Percentiles rank a stretch among this genome's conserved stretches.
Conservation (phyloP, 2,797 vertebrate species). For the Lepus townsendii region DNA sequence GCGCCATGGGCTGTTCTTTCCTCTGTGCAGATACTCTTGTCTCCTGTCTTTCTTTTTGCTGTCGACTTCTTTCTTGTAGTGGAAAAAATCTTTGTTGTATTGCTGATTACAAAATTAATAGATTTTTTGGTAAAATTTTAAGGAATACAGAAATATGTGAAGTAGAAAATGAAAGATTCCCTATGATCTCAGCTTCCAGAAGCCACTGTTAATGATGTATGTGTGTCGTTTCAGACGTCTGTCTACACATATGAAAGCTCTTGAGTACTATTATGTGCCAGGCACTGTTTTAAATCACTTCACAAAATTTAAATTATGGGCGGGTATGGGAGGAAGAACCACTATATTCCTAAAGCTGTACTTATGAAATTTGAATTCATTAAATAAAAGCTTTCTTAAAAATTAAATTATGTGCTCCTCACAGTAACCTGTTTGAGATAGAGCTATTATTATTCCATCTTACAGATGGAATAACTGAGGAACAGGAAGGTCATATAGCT, state of each 20-base stretch:
- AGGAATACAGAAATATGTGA: constrained; percentile 49
- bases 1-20: background rate
- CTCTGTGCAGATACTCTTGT: constrained; percentile 24
- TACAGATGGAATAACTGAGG: constrained; percentile 12
- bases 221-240: constrained; percentile 36
- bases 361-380: too few species aligned
- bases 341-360: too few species aligned
- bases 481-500: background rate
- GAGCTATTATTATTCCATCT: constrained; percentile 2
- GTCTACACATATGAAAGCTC: constrained; percentile 6
- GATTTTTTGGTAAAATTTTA: constrained; percentile 64
- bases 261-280: background rate
- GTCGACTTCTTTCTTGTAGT: constrained; percentile 32
- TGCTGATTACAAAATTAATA: constrained; percentile 61
- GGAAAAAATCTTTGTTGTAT: constrained; percentile 53
- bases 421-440: background rate
- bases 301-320: background rate
- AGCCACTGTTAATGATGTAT: constrained; percentile 45
- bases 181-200: constrained; percentile 37
- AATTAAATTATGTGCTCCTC: constrained; percentile 2
- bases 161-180: constrained; percentile 53
- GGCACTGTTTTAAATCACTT: constrained; percentile 26
- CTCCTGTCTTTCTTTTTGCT: background rate
- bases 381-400: background rate
- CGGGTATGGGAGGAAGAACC: too few species aligned